phyloP scores from a whole-genome alignment of 2,888 invertebrate species.

The Schizaphis graminum region DNA sequence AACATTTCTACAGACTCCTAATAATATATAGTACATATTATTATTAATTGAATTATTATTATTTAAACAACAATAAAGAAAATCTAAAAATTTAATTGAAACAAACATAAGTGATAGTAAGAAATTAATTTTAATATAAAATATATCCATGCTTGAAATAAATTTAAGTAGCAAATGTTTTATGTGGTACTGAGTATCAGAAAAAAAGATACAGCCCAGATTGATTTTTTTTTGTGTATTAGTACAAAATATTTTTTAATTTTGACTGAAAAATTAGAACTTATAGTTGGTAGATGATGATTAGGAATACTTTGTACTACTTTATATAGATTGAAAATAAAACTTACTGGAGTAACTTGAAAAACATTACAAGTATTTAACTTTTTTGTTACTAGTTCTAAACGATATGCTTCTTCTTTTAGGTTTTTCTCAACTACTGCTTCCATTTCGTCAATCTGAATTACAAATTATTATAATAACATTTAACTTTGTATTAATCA shows the following conservation, averaged over 20 bases:
- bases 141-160: neutral
- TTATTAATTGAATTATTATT: neutral
- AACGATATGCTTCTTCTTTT: slow-evolving; percentile 70
- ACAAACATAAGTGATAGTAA: neutral
- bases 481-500: neutral
- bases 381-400: slow-evolving; percentile 53
- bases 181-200: neutral
- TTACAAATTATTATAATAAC: slow-evolving; percentile 18
- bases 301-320: neutral
- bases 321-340: neutral
- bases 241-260: neutral
- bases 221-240: neutral
- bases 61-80: neutral
- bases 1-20: slow-evolving; percentile 61
- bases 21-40: slow-evolving; percentile 8
- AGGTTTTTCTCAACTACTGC: slow-evolving; percentile 70
- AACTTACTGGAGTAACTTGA: slow-evolving; percentile 58
- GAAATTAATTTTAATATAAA: neutral
- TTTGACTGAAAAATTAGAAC: neutral
- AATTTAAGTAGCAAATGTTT: neutral
- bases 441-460: slow-evolving; percentile 71
- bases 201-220: neutral
- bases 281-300: neutral
- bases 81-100: neutral
- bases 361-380: slow-evolving; percentile 43